phyloP scores from a whole-genome alignment of 2,113 vertebrate species.

The Oreotrochilus melanogaster region DNA sequence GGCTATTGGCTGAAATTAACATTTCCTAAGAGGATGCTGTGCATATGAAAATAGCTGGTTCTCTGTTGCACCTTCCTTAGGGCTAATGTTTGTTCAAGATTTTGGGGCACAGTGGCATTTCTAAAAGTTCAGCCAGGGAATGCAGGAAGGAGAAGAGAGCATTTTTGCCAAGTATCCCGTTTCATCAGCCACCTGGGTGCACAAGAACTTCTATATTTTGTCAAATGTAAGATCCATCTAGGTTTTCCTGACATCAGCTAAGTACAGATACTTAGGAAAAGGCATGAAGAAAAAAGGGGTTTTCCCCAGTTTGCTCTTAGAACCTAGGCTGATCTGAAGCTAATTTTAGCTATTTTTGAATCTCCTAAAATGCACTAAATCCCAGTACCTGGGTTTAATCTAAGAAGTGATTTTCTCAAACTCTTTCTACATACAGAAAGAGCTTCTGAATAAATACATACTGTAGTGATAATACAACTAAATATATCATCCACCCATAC shows the following conservation, averaged over 20 bases:
- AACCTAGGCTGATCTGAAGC: background rate
- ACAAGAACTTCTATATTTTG: background rate
- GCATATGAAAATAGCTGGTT: background rate
- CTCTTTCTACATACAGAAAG: conserved; percentile 12
- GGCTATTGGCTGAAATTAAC: background rate
- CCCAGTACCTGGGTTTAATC: background rate
- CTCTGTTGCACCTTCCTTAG: background rate
- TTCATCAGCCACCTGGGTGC: background rate
- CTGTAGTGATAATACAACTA: conserved; percentile 41
- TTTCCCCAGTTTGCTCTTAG: background rate
- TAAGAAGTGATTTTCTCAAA: background rate
- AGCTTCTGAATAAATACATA: conserved; percentile 19
- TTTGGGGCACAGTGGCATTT: background rate
- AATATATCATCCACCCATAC: conserved; percentile 62
- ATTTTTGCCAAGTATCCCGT: background rate
- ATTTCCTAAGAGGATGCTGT: background rate
- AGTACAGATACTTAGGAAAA: background rate
- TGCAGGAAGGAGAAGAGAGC: background rate
- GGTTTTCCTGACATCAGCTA: background rate
- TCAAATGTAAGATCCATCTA: background rate
- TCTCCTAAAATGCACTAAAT: background rate
- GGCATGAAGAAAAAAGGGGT: background rate
- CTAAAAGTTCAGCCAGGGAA: background rate
- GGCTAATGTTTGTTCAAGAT: background rate
- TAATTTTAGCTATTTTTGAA: background rate